Conservation (phyloP, 2,797 vertebrate species). For the Rhinatrema bivittatum region DNA sequence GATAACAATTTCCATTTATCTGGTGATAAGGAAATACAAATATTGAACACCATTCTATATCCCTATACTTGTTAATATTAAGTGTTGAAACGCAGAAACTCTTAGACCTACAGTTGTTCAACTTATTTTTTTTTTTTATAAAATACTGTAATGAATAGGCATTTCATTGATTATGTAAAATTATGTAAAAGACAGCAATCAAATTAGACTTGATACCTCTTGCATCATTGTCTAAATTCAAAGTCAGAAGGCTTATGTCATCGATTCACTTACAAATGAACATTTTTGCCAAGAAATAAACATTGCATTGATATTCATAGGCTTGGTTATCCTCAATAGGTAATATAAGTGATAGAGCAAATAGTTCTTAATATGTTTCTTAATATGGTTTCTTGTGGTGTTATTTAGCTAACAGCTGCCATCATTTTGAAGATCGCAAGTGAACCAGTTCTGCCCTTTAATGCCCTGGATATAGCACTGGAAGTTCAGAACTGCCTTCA, state of each 20-base stretch:
- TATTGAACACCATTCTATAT: constrained; percentile 1
- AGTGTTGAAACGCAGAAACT: neutral
- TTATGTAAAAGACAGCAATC: too few relatives aligned
- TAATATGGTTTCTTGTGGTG: constrained; percentile 31
- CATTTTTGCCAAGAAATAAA: neutral
- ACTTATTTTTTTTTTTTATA: neutral
- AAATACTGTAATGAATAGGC: too few relatives aligned
- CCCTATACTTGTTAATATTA: constrained; percentile 11
- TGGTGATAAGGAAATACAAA: constrained; percentile 1
- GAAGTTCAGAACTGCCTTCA: constrained; percentile 85
- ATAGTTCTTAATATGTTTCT: constrained; percentile 3
- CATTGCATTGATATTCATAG: neutral
- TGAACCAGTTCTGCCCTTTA: constrained; percentile 85
- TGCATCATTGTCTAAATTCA: too few relatives aligned
- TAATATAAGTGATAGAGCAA: neutral
- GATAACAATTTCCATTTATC: constrained; percentile 7
- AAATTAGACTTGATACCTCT: too few relatives aligned
- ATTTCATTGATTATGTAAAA: too few relatives aligned
- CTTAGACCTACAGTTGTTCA: neutral
- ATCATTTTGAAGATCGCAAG: constrained; percentile 75
- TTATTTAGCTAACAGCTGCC: constrained; percentile 81
- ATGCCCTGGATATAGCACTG: constrained; percentile 81
- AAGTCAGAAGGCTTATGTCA: too few relatives aligned
- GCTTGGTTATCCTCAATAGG: neutral
- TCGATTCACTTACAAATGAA: neutral